Conservation (phyloP, 2,113 vertebrate species). For the Embiotoca jacksoni region DNA sequence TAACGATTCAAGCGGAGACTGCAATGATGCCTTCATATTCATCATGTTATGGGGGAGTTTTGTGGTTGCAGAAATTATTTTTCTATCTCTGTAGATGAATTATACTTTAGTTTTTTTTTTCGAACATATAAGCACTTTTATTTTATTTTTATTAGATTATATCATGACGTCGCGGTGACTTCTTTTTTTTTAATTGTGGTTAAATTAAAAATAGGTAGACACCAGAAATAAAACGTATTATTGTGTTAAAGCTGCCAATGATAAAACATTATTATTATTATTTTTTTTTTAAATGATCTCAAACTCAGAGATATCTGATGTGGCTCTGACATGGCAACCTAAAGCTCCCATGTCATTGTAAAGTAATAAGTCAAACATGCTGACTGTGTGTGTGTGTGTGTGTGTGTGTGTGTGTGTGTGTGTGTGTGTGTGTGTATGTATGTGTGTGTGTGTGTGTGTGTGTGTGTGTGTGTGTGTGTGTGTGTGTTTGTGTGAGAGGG, state of each 20-base stretch:
- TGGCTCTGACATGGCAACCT: neutral
- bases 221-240: too few relatives aligned
- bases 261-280: too few relatives aligned
- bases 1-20: neutral
- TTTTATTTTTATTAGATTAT: too few relatives aligned
- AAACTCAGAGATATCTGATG: slow-evolving; percentile 6
- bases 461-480: neutral
- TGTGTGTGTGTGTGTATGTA: neutral
- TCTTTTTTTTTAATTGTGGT: too few relatives aligned
- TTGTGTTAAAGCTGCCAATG: too few relatives aligned
- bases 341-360: slow-evolving; percentile 29
- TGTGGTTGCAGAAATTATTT: neutral
- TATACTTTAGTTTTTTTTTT: too few relatives aligned
- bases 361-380: slow-evolving; percentile 40
- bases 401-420: too few relatives aligned
- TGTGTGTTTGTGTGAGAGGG: too few relatives aligned
- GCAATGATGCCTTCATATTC: neutral
- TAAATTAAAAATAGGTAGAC: too few relatives aligned
- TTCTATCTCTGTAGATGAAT: neutral
- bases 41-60: neutral
- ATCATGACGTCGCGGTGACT: too few relatives aligned
- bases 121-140: too few relatives aligned
- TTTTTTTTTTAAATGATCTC: too few relatives aligned
- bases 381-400: slow-evolving; percentile 10
- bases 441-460: neutral